Evolutionary conservation across 1,140 invertebrate genomes (phyloP).

Genomic region (Anoplophora glabripennis): DNA sequence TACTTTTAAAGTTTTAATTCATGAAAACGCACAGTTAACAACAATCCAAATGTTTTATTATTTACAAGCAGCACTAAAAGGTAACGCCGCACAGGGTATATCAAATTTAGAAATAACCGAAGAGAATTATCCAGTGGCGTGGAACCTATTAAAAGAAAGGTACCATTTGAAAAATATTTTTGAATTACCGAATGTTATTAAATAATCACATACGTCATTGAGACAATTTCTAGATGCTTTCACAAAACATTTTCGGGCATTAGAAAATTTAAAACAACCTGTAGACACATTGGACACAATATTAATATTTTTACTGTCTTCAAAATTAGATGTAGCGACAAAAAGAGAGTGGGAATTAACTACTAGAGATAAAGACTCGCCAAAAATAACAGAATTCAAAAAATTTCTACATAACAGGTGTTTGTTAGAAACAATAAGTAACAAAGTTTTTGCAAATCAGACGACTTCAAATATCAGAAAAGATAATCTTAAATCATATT

Average conservation of each 20-base stretch:
- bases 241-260: slow-evolving; percentile 8
- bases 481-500: no score
- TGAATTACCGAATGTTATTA: slow-evolving; percentile 8
- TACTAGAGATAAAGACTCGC: slow-evolving; percentile 9
- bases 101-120: slow-evolving; percentile 8
- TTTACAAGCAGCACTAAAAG: slow-evolving; percentile 13
- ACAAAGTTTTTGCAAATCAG: not conserved
- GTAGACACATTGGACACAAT: slow-evolving; percentile 8
- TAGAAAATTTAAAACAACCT: slow-evolving; percentile 9
- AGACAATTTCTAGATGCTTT: slow-evolving; percentile 2
- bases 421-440: slow-evolving; percentile 9
- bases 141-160: slow-evolving; percentile 8
- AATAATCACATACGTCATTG: slow-evolving; percentile 9
- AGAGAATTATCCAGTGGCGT: slow-evolving; percentile 7
- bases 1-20: slow-evolving; percentile 10
- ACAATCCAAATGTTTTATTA: slow-evolving; percentile 15
- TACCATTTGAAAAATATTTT: slow-evolving; percentile 17
- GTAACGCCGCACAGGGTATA: slow-evolving; percentile 6
- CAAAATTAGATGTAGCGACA: slow-evolving; percentile 9
- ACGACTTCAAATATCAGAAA: no score
- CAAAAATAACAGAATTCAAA: not conserved
- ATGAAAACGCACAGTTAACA: slow-evolving; percentile 8
- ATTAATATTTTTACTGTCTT: slow-evolving; percentile 15
- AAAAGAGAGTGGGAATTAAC: slow-evolving; percentile 20
- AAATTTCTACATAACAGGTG: slow-evolving; percentile 10